Evolutionary conservation across 2,113 vertebrate species (phyloP).

Genomic region (Taurulus bubalis): DNA sequence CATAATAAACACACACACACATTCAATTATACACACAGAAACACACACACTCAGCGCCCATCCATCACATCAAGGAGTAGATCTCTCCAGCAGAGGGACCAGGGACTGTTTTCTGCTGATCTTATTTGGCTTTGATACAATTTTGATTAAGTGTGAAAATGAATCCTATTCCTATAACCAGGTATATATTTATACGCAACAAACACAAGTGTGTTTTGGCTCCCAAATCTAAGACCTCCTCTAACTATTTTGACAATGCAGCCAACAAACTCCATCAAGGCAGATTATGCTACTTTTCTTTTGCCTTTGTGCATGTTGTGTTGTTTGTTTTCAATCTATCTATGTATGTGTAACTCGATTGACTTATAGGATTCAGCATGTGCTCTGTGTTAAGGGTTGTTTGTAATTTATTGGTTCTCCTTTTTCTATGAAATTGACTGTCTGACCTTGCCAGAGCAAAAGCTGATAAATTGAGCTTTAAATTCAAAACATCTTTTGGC

Average conservation of each 20-base stretch:
- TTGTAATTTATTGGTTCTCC: conserved; percentile 52
- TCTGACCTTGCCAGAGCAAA: conserved; percentile 58
- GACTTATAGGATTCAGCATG: conserved; percentile 26
- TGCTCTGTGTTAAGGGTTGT: conserved; percentile 31
- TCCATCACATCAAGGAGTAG: conserved; percentile 72
- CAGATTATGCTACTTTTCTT: conserved; percentile 44
- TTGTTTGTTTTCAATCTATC: conserved; percentile 68
- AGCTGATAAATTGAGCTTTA: conserved; percentile 31
- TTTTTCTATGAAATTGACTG: conserved; percentile 42
- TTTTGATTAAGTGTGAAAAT: conserved; percentile 80
- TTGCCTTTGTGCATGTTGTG: conserved; percentile 36
- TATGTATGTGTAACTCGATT: conserved; percentile 63
- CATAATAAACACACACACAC: conserved; percentile 60
- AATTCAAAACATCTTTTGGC: conserved; percentile 38
- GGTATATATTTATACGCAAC: conserved; percentile 69
- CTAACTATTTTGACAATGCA: conserved; percentile 67
- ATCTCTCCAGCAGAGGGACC: conserved; percentile 53
- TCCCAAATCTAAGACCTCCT: conserved; percentile 45
- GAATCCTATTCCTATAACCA: conserved; percentile 72
- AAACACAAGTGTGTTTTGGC: conserved; percentile 62
- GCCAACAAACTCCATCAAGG: conserved; percentile 67
- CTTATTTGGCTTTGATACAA: conserved; percentile 73
- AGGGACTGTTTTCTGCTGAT: conserved; percentile 64
- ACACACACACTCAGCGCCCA: conserved; percentile 46
- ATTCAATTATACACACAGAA: conserved; percentile 31